Evolutionary conservation across 2,888 invertebrate species (phyloP).

Genomic region (Arrhopalites spinosus): DNA sequence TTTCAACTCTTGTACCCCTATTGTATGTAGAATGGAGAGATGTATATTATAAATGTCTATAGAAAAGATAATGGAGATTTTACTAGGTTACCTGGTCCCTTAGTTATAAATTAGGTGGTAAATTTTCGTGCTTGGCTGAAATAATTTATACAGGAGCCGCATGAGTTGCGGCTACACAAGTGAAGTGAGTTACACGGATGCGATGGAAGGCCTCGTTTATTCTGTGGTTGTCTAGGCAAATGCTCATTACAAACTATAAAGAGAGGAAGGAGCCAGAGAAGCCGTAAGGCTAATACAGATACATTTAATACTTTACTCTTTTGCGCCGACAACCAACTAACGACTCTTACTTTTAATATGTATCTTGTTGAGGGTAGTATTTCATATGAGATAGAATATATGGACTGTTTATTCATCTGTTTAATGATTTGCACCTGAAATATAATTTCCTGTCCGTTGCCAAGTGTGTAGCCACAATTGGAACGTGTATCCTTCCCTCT

Average conservation of each 20-base stretch:
- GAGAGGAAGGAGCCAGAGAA: constrained; percentile 6
- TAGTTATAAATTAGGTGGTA: constrained; percentile 27
- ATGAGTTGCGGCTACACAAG: constrained; percentile 1
- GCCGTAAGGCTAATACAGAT: too few species aligned
- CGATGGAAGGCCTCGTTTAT: too few species aligned
- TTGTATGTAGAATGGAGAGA: too few species aligned
- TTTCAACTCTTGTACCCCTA: too few species aligned
- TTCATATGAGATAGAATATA: too few species aligned
- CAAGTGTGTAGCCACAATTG: not conserved
- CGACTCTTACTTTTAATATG: too few species aligned
- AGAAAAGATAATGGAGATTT: not conserved
- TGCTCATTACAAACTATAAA: not conserved
- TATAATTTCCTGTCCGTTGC: constrained; percentile 11
- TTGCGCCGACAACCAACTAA: too few species aligned
- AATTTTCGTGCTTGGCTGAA: constrained; percentile 18
- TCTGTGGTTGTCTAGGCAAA: too few species aligned
- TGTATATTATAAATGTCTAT: too few species aligned
- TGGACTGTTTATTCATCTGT: not conserved
- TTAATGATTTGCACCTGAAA: constrained; percentile 33
- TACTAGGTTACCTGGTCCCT: constrained; percentile 10
- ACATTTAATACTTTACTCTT: too few species aligned
- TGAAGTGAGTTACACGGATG: not conserved
- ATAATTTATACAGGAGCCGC: constrained; percentile 28
- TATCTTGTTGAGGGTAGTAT: too few species aligned
- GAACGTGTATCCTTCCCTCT: not conserved